A percentile compares a stretch with the other conserved stretches of the same genome.
Conservation (phyloP, 2,888 invertebrate species). For the Drosophila gaucha region DNA sequence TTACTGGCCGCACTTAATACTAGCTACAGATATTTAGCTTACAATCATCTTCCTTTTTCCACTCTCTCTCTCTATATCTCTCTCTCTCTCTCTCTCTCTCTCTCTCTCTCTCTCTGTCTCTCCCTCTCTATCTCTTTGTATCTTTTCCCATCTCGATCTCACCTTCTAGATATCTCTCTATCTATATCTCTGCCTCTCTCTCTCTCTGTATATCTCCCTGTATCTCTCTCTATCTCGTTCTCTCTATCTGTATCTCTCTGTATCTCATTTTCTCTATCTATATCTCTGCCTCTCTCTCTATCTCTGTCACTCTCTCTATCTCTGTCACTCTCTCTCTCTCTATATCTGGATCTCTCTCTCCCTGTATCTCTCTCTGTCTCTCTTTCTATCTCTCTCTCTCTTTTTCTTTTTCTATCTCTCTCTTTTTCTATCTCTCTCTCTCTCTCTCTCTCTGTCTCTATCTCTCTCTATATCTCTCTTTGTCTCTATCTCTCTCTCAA, state of each 20-base stretch:
- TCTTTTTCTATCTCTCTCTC: neutral
- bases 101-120: neutral
- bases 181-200: too few species aligned
- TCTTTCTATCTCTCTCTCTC: neutral
- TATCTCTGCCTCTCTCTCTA: too few species aligned
- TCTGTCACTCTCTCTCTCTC: too few species aligned
- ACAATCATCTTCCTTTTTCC: neutral
- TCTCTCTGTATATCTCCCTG: too few species aligned
- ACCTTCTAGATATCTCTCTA: too few species aligned
- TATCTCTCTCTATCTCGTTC: too few species aligned
- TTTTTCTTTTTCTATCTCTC: too few species aligned
- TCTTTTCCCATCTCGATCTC: too few species aligned
- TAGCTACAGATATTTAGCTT: too few species aligned
- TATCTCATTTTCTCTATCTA: too few species aligned
- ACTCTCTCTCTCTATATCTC: neutral
- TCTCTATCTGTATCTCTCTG: too few species aligned
- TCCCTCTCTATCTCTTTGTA: neutral
- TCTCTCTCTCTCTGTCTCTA: neutral
- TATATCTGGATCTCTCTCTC: too few species aligned
- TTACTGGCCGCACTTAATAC: neutral
- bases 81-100: neutral
- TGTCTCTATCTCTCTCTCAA: neutral
- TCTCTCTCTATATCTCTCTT: neutral
- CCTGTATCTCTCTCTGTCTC: neutral
- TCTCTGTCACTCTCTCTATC: neutral